A percentile compares a stretch with the other conserved stretches of the same genome.
Evolutionary conservation across 2,113 vertebrate genomes (phyloP).

Genomic region (Trogon melanurus): DNA sequence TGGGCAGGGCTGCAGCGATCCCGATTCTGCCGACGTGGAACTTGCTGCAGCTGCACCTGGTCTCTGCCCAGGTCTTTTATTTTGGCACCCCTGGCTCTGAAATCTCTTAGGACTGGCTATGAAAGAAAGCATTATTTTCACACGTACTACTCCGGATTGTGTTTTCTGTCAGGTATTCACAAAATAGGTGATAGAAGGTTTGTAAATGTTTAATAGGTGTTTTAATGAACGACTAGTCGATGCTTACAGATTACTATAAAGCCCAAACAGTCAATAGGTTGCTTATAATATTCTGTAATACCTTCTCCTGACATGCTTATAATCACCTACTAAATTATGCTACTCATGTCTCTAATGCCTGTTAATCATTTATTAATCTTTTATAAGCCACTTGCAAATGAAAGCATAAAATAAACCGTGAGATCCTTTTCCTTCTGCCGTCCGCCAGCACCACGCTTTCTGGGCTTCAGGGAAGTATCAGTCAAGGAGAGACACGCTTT

Average conservation of each 20-base stretch:
- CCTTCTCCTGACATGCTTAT: conserved; percentile 28
- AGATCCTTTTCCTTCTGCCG: background rate
- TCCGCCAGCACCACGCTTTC: accelerated
- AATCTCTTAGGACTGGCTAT: background rate
- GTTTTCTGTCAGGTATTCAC: background rate
- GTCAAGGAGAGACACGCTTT: background rate
- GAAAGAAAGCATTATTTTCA: background rate
- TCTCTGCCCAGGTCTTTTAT: background rate
- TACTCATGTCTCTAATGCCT: conserved; percentile 21
- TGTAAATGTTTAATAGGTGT: background rate
- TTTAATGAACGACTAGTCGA: conserved; percentile 37
- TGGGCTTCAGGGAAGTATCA: background rate
- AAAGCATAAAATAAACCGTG: background rate
- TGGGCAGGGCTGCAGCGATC: no score
- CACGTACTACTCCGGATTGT: background rate
- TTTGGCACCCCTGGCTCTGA: background rate
- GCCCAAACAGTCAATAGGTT: conserved; percentile 49
- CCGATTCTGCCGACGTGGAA: background rate
- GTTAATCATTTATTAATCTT: conserved; percentile 67
- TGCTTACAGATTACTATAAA: conserved; percentile 36
- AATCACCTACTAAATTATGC: conserved; percentile 42
- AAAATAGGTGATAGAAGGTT: background rate
- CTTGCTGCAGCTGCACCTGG: background rate
- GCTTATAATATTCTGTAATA: conserved; percentile 44
- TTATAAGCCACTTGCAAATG: conserved; percentile 55